These are phyloP conservation scores for Dicentrarchus labrax DNA, from an alignment of 2,113 vertebrate species.

Conservation along the genomic window DNA sequence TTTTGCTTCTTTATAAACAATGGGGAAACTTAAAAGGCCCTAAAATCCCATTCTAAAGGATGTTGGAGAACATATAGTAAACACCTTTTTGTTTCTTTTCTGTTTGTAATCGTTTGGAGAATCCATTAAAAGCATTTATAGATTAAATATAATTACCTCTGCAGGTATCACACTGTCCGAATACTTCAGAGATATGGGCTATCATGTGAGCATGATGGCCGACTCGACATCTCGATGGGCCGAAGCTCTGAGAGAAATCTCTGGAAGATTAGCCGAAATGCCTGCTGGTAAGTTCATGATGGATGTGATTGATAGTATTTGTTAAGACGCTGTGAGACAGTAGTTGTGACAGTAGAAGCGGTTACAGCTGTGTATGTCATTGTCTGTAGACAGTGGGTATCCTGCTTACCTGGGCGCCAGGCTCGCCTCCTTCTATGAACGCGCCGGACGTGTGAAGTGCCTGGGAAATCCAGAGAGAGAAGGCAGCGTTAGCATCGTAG, in stretches of 20 bases:
- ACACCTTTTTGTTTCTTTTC: neutral
- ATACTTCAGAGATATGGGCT: slow-evolving; percentile 99
- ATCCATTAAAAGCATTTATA: neutral
- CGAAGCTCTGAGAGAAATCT: slow-evolving; percentile 97
- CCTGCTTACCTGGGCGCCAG: slow-evolving; percentile 97
- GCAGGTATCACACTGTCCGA: slow-evolving; percentile 97
- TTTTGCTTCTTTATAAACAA: neutral
- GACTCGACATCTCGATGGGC: slow-evolving; percentile 99
- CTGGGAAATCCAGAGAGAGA: slow-evolving; percentile 97
- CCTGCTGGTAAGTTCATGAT: slow-evolving; percentile 90
- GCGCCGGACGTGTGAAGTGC: slow-evolving; percentile 96
- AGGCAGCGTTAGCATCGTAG: slow-evolving; percentile 98
- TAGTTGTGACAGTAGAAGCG: neutral
- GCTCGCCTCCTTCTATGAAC: slow-evolving; percentile 96
- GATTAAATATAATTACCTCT: neutral
- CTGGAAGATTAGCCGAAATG: slow-evolving; percentile 98
- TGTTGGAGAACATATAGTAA: neutral
- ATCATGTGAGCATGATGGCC: slow-evolving; percentile 99
- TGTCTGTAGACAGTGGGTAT: slow-evolving; percentile 93
- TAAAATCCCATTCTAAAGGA: neutral
- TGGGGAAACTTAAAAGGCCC: neutral
- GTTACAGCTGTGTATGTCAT: slow-evolving; percentile 13
- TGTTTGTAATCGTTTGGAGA: neutral
- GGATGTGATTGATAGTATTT: neutral
- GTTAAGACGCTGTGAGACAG: neutral